These are phyloP conservation scores for Theonella swinhoei DNA, from an alignment of 37 sponge, comb jelly and placozoan species.

Conservation along the genomic window DNA sequence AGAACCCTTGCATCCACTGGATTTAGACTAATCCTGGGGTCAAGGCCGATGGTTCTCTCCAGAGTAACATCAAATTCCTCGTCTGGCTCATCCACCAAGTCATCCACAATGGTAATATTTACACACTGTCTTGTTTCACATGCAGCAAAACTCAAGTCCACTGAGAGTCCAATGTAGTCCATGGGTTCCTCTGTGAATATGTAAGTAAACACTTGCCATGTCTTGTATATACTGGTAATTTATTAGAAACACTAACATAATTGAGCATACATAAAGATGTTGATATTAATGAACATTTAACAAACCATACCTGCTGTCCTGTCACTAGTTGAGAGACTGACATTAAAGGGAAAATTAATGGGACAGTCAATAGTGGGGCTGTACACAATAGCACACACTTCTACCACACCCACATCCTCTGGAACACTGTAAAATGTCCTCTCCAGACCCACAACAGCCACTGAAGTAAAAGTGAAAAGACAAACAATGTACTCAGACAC, in stretches of 20 bases:
- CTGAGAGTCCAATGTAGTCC: background rate
- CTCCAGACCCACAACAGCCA: background rate
- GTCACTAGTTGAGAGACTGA: background rate
- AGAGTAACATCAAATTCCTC: background rate
- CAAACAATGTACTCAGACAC: too few species aligned
- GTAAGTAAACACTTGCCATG: background rate
- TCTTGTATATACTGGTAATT: too few species aligned
- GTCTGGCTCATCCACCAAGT: background rate
- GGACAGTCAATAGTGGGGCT: background rate
- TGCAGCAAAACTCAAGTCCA: background rate
- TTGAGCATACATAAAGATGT: too few species aligned
- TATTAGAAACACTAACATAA: too few species aligned
- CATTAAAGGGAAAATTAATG: background rate
- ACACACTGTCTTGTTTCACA: background rate
- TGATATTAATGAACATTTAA: too few species aligned
- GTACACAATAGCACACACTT: background rate
- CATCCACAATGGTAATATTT: background rate
- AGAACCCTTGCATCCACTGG: background rate
- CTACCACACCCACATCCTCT: background rate
- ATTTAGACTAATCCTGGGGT: background rate
- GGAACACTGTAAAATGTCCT: background rate
- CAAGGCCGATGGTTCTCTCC: background rate
- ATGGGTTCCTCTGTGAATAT: background rate
- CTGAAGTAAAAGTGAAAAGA: too few species aligned
- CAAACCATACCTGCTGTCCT: background rate